A percentile compares a stretch with the other conserved stretches of the same genome.
phyloP scores from a whole-genome alignment of 1,140 invertebrate genomes.

The Aplysia californica region DNA sequence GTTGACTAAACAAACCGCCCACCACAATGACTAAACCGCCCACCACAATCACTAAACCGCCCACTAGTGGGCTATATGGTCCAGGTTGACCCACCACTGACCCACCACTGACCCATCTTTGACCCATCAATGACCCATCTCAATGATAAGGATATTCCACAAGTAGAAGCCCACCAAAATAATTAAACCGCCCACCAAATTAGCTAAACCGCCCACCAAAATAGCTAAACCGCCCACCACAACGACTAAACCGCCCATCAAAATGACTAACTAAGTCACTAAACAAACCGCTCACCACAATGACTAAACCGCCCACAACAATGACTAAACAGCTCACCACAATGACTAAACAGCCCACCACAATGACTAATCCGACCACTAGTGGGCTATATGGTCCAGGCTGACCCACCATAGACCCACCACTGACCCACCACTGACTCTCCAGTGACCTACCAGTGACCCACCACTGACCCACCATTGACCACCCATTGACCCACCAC shows the following conservation, averaged over 20 bases:
- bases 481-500: conserved; percentile 47
- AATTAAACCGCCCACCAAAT: too few species aligned
- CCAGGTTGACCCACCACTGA: background rate
- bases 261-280: too few species aligned
- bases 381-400: background rate
- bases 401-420: background rate
- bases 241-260: too few species aligned
- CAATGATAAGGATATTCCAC: conserved; percentile 60
- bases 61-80: background rate
- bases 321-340: background rate
- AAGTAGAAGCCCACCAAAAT: conserved; percentile 55
- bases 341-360: background rate
- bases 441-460: background rate
- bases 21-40: too few species aligned
- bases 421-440: background rate
- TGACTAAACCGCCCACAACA: too few species aligned
- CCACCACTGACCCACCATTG: background rate
- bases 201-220: too few species aligned
- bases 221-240: too few species aligned
- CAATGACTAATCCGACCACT: background rate
- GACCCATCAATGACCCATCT: conserved; percentile 40
- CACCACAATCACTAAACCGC: too few species aligned
- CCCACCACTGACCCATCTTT: background rate
- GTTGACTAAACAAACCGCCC: too few species aligned
- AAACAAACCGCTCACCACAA: too few species aligned